A percentile compares a stretch with the other conserved stretches of the same genome.
phyloP scores from a whole-genome alignment of 2,113 vertebrate species.

The Fukomys damarensis region DNA sequence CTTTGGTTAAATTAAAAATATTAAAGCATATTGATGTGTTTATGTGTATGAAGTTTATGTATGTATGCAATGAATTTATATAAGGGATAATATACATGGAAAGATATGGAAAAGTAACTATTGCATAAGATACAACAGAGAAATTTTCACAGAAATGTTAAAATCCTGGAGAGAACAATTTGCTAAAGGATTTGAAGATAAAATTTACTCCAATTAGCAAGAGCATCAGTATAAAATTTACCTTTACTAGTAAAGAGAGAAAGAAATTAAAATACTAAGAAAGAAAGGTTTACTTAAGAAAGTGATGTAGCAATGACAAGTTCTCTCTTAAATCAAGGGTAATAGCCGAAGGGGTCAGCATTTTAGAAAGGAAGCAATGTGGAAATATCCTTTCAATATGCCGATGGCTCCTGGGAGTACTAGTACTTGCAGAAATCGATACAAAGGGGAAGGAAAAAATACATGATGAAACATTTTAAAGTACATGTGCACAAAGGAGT shows the following conservation, averaged over 20 bases:
- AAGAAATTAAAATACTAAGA: background rate
- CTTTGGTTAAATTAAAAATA: background rate
- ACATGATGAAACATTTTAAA: background rate
- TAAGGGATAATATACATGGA: background rate
- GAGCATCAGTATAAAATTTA: background rate
- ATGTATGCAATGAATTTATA: background rate
- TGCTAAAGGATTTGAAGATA: background rate
- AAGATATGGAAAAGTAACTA: background rate
- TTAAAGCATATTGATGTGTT: background rate
- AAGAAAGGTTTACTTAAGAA: background rate
- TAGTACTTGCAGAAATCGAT: background rate
- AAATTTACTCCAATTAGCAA: background rate
- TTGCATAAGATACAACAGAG: background rate
- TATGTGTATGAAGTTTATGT: rapidly evolving
- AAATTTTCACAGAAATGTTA: background rate
- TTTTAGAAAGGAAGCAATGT: conserved; percentile 2
- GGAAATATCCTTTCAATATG: conserved; percentile 5
- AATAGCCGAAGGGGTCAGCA: background rate
- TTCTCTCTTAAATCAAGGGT: background rate
- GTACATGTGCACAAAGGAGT: background rate
- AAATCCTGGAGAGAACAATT: background rate
- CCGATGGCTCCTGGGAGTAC: background rate
- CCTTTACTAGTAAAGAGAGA: background rate
- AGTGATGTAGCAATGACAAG: background rate
- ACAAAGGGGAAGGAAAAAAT: background rate